A percentile compares a stretch with the other conserved stretches of the same genome.
Conservation (phyloP, 2,888 invertebrate species). For the Hypena proboscidalis region DNA sequence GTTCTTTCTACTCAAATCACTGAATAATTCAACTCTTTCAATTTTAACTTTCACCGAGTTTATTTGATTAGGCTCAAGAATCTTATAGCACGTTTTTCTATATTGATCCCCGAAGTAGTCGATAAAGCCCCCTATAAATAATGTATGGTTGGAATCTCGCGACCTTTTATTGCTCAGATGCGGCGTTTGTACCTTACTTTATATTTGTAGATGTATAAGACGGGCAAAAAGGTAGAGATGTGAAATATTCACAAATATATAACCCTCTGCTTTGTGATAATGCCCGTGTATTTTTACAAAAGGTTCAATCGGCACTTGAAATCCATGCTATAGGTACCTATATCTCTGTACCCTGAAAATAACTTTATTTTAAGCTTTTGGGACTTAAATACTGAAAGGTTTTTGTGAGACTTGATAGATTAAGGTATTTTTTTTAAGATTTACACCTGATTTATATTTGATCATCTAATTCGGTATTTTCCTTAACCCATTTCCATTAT, state of each 20-base stretch:
- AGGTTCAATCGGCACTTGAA: neutral
- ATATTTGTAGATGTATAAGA: constrained; percentile 28
- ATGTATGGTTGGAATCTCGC: constrained; percentile 50
- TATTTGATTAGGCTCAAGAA: constrained; percentile 65
- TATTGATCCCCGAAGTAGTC: constrained; percentile 56
- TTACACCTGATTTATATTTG: no score
- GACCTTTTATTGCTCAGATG: constrained; percentile 48
- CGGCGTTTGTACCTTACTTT: constrained; percentile 24
- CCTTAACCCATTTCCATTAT: no score
- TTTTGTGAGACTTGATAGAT: no score
- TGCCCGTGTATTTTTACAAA: neutral
- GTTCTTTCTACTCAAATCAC: constrained; percentile 38
- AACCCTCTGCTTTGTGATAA: constrained; percentile 5
- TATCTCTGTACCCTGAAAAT: no score
- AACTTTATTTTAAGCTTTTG: no score
- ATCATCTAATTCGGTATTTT: no score
- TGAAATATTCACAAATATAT: constrained; percentile 27
- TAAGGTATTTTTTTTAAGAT: no score
- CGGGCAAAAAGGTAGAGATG: constrained; percentile 22
- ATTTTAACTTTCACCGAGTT: constrained; percentile 60
- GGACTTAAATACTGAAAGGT: no score
- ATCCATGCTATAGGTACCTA: no score
- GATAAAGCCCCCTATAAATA: constrained; percentile 54
- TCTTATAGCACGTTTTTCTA: constrained; percentile 49
- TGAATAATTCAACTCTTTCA: constrained; percentile 63